These are phyloP conservation scores for Torymus tubicola DNA, from an alignment of 2,888 invertebrate species.

Conservation along the genomic window DNA sequence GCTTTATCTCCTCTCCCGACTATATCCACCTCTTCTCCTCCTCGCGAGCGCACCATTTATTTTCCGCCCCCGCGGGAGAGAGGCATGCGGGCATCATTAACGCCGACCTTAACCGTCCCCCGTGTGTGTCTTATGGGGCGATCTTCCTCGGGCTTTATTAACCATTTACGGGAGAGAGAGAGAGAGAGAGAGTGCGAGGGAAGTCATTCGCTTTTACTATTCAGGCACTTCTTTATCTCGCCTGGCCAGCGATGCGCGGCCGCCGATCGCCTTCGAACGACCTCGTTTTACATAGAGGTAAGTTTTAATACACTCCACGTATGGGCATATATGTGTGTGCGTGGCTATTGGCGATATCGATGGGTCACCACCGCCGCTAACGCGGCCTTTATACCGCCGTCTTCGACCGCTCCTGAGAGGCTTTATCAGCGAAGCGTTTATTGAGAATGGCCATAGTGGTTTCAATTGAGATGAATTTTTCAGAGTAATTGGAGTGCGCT, in stretches of 20 bases:
- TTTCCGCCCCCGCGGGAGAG: constrained; percentile 57
- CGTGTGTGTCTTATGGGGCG: constrained; percentile 66
- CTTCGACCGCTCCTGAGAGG: too few species aligned
- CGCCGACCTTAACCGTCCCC: constrained; percentile 68
- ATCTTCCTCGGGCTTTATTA: constrained; percentile 64
- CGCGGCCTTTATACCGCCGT: too few species aligned
- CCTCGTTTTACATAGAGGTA: constrained; percentile 15
- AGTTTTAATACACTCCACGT: constrained; percentile 6
- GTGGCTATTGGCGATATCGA: too few species aligned
- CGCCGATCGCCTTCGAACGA: constrained; percentile 34
- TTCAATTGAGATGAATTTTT: too few species aligned
- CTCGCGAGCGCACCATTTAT: constrained; percentile 65
- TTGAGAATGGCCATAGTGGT: too few species aligned
- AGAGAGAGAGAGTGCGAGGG: background rate
- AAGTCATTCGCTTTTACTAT: constrained; percentile 19
- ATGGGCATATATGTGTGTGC: too few species aligned
- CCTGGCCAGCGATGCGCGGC: background rate
- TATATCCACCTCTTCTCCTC: background rate
- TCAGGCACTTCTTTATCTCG: constrained; percentile 30
- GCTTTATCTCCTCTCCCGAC: constrained; percentile 29
- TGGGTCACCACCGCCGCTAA: too few species aligned
- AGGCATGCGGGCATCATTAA: constrained; percentile 70
- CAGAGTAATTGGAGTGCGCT: too few species aligned
- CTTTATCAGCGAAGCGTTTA: too few species aligned
- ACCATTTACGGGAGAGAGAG: constrained; percentile 64